These are phyloP conservation scores for Conger conger DNA, from an alignment of 2,113 vertebrate species.

Conservation along the genomic window DNA sequence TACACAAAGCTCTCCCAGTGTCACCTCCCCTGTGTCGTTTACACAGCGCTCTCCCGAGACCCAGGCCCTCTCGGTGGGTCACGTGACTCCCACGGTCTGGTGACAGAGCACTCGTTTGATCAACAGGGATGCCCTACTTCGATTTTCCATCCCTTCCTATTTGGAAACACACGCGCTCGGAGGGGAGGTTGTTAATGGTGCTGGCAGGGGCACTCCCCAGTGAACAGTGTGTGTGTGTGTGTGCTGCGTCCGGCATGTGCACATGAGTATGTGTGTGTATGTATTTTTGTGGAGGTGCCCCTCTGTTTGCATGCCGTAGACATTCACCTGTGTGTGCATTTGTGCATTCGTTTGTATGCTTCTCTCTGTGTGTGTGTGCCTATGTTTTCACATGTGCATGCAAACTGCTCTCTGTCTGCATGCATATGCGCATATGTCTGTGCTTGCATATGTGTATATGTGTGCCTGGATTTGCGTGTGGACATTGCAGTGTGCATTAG, in stretches of 20 bases:
- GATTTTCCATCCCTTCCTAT: slow-evolving; percentile 74
- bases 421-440: neutral
- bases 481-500: too few species aligned
- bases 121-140: slow-evolving; percentile 74
- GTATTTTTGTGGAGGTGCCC: neutral
- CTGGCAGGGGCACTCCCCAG: neutral
- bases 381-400: neutral
- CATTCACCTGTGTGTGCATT: neutral
- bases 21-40: slow-evolving; percentile 37
- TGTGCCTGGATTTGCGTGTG: neutral
- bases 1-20: slow-evolving; percentile 42
- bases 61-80: slow-evolving; percentile 42
- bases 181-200: slow-evolving; percentile 10
- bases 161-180: slow-evolving; percentile 74
- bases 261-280: neutral
- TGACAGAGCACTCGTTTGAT: slow-evolving; percentile 76
- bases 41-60: slow-evolving; percentile 38
- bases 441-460: neutral
- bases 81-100: slow-evolving; percentile 62
- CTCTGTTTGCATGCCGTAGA: neutral
- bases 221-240: neutral
- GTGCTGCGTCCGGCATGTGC: neutral
- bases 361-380: neutral
- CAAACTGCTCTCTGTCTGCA: too few species aligned
- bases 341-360: neutral